Conservation (phyloP, 2,113 vertebrate genomes). For the Pteruthius melanotis region DNA sequence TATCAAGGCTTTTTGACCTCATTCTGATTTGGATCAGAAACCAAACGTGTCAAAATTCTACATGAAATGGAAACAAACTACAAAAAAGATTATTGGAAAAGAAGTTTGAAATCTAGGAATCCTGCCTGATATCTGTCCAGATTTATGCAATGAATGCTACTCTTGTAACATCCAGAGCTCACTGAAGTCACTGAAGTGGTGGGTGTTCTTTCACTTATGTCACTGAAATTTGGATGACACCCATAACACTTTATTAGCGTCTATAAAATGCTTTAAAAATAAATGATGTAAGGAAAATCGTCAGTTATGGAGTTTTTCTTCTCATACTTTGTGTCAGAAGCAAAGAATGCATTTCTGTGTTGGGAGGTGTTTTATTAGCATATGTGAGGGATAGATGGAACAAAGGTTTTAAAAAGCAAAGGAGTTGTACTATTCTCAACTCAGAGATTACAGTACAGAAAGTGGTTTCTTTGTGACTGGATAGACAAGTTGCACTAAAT, state of each 20-base stretch:
- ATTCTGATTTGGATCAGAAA: background rate
- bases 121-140: background rate
- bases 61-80: background rate
- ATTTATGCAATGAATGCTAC: background rate
- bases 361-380: background rate
- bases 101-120: background rate
- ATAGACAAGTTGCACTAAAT: background rate
- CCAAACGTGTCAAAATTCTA: background rate
- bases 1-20: background rate
- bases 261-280: conserved; percentile 56
- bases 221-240: conserved; percentile 26
- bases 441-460: background rate
- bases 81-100: background rate
- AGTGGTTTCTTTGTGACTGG: background rate
- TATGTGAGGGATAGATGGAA: background rate
- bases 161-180: background rate
- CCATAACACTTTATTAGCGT: conserved; percentile 13
- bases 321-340: background rate
- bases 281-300: conserved; percentile 1
- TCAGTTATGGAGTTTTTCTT: background rate
- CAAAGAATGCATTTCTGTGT: background rate
- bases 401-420: background rate
- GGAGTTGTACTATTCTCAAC: background rate
- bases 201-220: conserved; percentile 41
- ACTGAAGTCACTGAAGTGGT: background rate